These are phyloP conservation scores for Pleuronectes platessa DNA, from an alignment of 2,113 vertebrate genomes.

Conservation along the genomic window DNA sequence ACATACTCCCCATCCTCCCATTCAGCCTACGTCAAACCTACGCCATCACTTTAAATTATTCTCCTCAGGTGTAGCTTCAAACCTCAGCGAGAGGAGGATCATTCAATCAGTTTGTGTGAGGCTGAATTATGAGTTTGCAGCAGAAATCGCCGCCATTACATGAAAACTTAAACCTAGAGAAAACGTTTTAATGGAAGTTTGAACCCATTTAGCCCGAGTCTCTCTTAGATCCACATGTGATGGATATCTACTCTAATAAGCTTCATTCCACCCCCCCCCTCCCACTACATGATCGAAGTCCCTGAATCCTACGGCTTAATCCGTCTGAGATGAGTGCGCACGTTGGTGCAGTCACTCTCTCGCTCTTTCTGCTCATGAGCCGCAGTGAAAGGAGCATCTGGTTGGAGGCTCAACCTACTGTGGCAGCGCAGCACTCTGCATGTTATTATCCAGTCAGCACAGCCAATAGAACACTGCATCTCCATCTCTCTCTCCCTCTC, in stretches of 20 bases:
- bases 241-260: constrained; percentile 49
- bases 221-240: constrained; percentile 36
- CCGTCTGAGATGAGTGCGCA: constrained; percentile 53
- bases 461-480: constrained; percentile 67
- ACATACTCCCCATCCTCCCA: background rate
- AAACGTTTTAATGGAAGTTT: constrained; percentile 28
- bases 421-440: constrained; percentile 72
- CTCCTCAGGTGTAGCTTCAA: constrained; percentile 1
- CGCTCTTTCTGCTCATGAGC: constrained; percentile 61
- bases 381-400: constrained; percentile 79
- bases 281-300: constrained; percentile 51
- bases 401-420: constrained; percentile 71
- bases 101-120: constrained; percentile 19
- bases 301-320: constrained; percentile 59
- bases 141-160: constrained; percentile 10
- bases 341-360: constrained; percentile 51
- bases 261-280: constrained; percentile 29
- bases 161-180: constrained; percentile 11
- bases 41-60: background rate
- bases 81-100: background rate
- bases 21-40: background rate
- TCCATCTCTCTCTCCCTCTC: constrained; percentile 53
- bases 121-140: constrained; percentile 32
- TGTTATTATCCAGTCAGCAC: constrained; percentile 87
- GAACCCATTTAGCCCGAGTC: constrained; percentile 30